Evolutionary conservation across 1,140 invertebrate genomes (phyloP), one percentile per base, ranked within the genome.

Genomic region (Formica selysi): DNA sequence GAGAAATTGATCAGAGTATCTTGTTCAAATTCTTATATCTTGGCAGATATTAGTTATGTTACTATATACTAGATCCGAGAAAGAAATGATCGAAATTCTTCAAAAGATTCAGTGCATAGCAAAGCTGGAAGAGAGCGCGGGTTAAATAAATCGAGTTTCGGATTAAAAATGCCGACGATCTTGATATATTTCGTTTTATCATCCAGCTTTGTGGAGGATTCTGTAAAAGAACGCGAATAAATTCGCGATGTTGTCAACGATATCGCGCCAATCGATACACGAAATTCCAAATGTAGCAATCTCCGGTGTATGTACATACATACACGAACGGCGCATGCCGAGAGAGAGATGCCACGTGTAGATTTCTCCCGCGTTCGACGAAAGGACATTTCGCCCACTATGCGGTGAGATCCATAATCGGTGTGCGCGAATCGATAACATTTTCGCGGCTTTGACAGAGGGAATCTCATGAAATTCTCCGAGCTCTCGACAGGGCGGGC

Each of bases 391-490:
- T 68, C 44, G n/a, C 44, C 13, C 44, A 54, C 61, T 26, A 54
- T 64, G 11, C 32, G 62, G 62, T 51, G 32, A 51, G 48, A 54
- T 68, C n/a, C n/a, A 54, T 32, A 79, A 68, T 79, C 44, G 19
- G 44, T 51, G 32, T 6, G 29, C 41, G 29, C 74, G n/a, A 67
- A 32, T 41, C 44, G 32, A 79, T 79, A 36, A 26, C 76, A 79
- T 67, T 67, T 67, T 79, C 74, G 59, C 29, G 74, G 38, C 62
- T 79, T 67, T 54, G n/a, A 54, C 22, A 26, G n/a, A 68, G 16
- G 4, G 38, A 78, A 64, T 44, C 59, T 64, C 59, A 44, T 44
- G 16, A n/a, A 64, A n/a, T 61, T 19, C 13, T 22, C 10, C 51
- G 22, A 7, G 26, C 78, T 68, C 41, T 32, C 41, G 51, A 22